phyloP scores from a whole-genome alignment of 2,888 invertebrate species.

The Eilema caniola region DNA sequence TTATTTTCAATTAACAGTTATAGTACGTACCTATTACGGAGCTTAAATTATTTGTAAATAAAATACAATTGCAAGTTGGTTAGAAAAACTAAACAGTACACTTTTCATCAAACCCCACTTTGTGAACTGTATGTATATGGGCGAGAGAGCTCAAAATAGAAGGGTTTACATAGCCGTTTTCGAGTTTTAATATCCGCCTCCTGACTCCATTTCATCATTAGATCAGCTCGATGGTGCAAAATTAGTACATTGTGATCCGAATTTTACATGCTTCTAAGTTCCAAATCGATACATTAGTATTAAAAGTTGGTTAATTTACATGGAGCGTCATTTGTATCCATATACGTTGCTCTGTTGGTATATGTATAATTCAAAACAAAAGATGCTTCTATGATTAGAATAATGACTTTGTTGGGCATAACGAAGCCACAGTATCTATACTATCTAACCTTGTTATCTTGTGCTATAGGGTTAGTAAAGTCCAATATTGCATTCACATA shows the following conservation, averaged over 20 bases:
- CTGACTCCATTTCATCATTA: not conserved
- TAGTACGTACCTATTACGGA: no score
- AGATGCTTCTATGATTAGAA: conserved; percentile 30
- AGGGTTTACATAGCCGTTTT: not conserved
- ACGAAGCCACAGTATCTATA: conserved; percentile 34
- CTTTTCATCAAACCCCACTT: not conserved
- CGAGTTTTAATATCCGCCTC: no score
- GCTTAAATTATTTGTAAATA: not conserved
- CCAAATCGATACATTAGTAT: not conserved
- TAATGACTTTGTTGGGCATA: conserved; percentile 52
- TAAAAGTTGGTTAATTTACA: not conserved
- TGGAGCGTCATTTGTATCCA: not conserved
- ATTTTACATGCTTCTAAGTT: not conserved
- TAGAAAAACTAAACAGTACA: not conserved
- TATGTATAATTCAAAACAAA: conserved; percentile 27
- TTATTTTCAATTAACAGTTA: not conserved
- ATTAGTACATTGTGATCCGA: not conserved
- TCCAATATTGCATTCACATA: conserved; percentile 15
- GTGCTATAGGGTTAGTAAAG: conserved; percentile 31
- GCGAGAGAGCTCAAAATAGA: not conserved
- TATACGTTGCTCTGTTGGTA: not conserved
- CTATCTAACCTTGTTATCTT: conserved; percentile 42
- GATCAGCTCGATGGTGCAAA: not conserved
- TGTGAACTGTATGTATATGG: no score
- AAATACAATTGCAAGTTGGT: not conserved